Conservation (phyloP, 2,797 vertebrate genomes). For the Poeciliopsis turneri region DNA sequence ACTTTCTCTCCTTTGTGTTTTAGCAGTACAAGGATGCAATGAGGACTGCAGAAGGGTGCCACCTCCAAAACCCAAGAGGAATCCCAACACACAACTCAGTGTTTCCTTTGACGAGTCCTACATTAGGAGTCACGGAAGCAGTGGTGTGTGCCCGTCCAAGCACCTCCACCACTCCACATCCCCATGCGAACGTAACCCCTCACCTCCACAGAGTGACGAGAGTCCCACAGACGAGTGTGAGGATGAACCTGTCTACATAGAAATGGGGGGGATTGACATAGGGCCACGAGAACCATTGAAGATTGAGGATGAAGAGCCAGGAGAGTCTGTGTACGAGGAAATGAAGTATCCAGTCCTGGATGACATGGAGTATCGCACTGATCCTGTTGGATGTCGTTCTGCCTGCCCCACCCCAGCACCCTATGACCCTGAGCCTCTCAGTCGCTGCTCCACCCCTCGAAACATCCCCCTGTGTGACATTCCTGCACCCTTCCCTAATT, state of each 20-base stretch:
- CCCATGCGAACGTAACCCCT: slow-evolving; percentile 79
- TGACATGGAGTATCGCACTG: slow-evolving; percentile 89
- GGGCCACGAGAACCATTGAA: slow-evolving; percentile 85
- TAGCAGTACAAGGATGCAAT: slow-evolving; percentile 90
- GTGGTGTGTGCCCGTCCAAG: slow-evolving; percentile 77
- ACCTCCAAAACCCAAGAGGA: slow-evolving; percentile 97
- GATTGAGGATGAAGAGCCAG: slow-evolving; percentile 91
- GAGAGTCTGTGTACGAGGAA: slow-evolving; percentile 97
- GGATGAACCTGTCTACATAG: slow-evolving; percentile 98
- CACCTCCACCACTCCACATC: slow-evolving; percentile 63
- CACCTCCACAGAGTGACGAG: slow-evolving; percentile 85
- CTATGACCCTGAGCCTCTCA: slow-evolving; percentile 90
- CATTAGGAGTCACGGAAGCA: slow-evolving; percentile 85
- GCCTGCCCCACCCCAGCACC: slow-evolving; percentile 94
- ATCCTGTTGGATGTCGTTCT: slow-evolving; percentile 90
- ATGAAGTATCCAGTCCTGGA: slow-evolving; percentile 98
- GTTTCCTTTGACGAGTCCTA: slow-evolving; percentile 97
- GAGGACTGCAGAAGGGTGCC: slow-evolving; percentile 97
- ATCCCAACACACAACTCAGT: slow-evolving; percentile 97
- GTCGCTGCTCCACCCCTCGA: slow-evolving; percentile 89
- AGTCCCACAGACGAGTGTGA: slow-evolving; percentile 86
- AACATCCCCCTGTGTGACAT: slow-evolving; percentile 94
- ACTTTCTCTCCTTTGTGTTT: slow-evolving; percentile 44
- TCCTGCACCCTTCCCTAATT: slow-evolving; percentile 96
- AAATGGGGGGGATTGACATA: slow-evolving; percentile 94